A percentile compares a stretch with the other conserved stretches of the same genome.
Evolutionary conservation across 2,888 invertebrate genomes (phyloP).

Genomic region (Auanema freiburgensis): DNA sequence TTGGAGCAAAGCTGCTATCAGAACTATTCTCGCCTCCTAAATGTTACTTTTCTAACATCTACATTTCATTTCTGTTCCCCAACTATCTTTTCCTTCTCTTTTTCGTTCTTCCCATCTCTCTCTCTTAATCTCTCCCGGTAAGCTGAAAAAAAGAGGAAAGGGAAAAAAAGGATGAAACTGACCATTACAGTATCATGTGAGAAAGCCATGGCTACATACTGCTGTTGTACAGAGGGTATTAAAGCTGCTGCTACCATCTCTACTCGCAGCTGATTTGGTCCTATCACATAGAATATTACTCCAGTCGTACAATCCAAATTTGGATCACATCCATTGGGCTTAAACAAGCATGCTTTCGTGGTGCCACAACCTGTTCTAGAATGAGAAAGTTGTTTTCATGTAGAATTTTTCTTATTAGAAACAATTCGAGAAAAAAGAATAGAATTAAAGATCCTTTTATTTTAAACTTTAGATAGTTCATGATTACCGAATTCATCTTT

Average conservation of each 20-base stretch:
- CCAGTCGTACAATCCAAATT: slow-evolving; percentile 54
- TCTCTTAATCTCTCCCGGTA: too few species aligned
- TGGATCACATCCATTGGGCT: slow-evolving; percentile 58
- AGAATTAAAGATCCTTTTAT: too few species aligned
- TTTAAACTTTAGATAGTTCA: too few species aligned
- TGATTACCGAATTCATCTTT: too few species aligned
- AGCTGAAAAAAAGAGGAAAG: neutral
- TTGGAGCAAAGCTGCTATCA: too few species aligned
- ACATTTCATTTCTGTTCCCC: too few species aligned
- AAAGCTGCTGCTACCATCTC: slow-evolving; percentile 53
- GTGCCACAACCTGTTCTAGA: slow-evolving; percentile 52
- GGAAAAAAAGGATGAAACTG: slow-evolving; percentile 6
- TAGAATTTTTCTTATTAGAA: slow-evolving; percentile 6
- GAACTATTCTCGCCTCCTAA: too few species aligned
- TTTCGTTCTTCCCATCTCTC: too few species aligned
- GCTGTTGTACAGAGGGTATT: slow-evolving; percentile 55
- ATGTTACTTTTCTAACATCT: too few species aligned
- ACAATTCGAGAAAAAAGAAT: neutral
- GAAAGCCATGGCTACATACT: slow-evolving; percentile 59
- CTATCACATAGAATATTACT: slow-evolving; percentile 47
- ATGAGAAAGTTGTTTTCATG: slow-evolving; percentile 1
- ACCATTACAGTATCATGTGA: slow-evolving; percentile 56
- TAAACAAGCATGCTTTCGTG: slow-evolving; percentile 57
- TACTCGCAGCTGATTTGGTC: slow-evolving; percentile 46
- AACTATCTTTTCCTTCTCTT: too few species aligned